Evolutionary conservation across 2,888 invertebrate genomes (phyloP), one percentile per base, ranked within the genome.

Genomic region (Parnassius glacialis): DNA sequence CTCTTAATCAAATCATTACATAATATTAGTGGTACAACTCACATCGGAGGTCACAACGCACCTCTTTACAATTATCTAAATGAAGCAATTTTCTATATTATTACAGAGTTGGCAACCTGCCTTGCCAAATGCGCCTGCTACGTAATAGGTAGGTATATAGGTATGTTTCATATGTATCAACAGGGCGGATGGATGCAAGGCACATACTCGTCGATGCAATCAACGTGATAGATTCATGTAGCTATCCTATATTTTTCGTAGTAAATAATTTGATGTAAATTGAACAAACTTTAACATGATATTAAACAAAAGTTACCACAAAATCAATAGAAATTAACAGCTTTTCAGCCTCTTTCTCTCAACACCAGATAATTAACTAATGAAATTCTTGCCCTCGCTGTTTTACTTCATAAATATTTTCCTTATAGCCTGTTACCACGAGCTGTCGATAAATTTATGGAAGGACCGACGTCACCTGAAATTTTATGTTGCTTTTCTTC

Each of bases 391-490:
- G 76, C 78, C 74, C 75, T 69, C 74, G 72, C 76, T 73, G 80
- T 82, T 85, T 83, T 81, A 80, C 84, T 85, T 87, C 84, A 88
- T 89, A 90, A 90, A 90, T 90, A 90, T 87, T 87, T 85, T 83
- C 84, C 81, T 89, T 87, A 89, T 87, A 83, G 87, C 86, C 89
- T 81, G 85, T 84, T 88, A 85, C 88, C 89, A 89, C 88, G 90
- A 87, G 81, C 87, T 87, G 85, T 85, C 89, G 85, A 90, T 89
- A 88, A 89, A 89, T 89, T 89, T 88, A 88, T 89, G 84, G 85
- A 84, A 85, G 84, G 85, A 76, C 83, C 85, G 80, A 83, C 86
- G 85, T 88, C 88, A 88, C 84, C 88, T 88, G 86, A 85, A 87
- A 87, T 87, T 89, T 89, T 87, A 87, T 85, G 84, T 81, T 84